phyloP scores from a whole-genome alignment of 2,113 vertebrate species.

The Bubo scandiacus region DNA sequence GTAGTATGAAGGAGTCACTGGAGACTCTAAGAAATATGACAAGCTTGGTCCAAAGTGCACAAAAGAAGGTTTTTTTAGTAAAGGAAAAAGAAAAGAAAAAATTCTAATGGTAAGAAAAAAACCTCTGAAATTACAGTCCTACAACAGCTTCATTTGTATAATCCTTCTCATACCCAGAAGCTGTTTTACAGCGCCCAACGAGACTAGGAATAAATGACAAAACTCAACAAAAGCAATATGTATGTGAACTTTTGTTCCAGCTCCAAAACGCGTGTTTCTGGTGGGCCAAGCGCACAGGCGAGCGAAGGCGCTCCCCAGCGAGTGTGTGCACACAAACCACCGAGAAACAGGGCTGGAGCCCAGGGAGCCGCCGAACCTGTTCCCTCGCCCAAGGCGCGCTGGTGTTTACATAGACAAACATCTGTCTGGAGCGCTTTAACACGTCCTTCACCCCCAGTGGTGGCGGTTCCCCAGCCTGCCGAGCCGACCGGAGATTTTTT shows the following conservation, averaged over 20 bases:
- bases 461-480: not conserved
- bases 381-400: not conserved
- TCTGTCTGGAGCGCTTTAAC: not conserved
- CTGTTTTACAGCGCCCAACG: not conserved
- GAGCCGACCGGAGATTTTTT: fast-evolving
- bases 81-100: not conserved
- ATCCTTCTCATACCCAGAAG: not conserved
- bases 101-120: not conserved
- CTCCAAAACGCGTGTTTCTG: fast-evolving
- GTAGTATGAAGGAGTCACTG: conserved; percentile 36
- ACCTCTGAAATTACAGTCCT: not conserved
- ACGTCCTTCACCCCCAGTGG: not conserved
- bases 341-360: not conserved
- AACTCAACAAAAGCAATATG: fast-evolving
- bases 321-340: not conserved
- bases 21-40: conserved; percentile 38
- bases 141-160: not conserved
- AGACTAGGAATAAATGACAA: not conserved
- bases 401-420: not conserved
- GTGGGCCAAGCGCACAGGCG: not conserved
- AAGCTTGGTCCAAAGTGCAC: not conserved
- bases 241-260: not conserved
- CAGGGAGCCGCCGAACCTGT: not conserved
- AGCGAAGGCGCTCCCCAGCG: fast-evolving
- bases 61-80: not conserved